Base-by-base conservation (phyloP, 2,888 invertebrate genomes). In the Carabus problematicus region DNA sequence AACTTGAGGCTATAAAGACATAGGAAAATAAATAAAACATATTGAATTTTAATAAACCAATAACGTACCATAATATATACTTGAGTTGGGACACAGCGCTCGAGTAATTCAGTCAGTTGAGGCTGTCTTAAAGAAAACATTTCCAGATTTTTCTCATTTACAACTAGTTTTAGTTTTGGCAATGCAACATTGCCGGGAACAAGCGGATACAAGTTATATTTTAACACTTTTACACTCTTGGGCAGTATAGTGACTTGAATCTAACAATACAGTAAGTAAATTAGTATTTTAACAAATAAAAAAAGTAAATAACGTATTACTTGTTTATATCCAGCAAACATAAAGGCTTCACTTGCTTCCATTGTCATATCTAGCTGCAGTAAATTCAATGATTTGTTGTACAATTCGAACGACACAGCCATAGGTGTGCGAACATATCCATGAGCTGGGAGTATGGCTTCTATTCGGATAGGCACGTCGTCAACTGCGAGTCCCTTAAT, bases 321-420 rank as follows among this genome's bases (percentile, higher is more conserved):
- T 85, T 95, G 94, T 83, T 94, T 96, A 77, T 95, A 94, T 1
- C 97, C 97, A 71, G 97, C 91, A 83, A 95, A 97, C 92, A 97
- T 96, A 80, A 97, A 97, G 47, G 92, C 92, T 80, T 97, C 96
- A 70, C 89, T 92, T 7, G 91, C 89, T 75, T 94, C 94, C 83
- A 95, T 90, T 63, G 85, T 87, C 45, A 94, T 82, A 74, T 87
- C 89, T 42, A 95, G 82, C 71, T 92, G 89, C 70, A 93, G 86
- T 45, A 94, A 87, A 70, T 85, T 87, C 56, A 85, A 84, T 0
- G 91, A 90, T 74, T 89, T 87, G 77, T 95, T 95, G 77, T 85
- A 85, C 66, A 95, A 82, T 72, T 85, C 85, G 78, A 93, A 92
- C 63, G 86, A 86, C 8, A 91, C 83, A n/a, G 89, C 85, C 74